Evolutionary conservation across 2,797 vertebrate genomes (phyloP), one percentile per base, ranked within the genome.

Genomic region (Moxostoma hubbsi): DNA sequence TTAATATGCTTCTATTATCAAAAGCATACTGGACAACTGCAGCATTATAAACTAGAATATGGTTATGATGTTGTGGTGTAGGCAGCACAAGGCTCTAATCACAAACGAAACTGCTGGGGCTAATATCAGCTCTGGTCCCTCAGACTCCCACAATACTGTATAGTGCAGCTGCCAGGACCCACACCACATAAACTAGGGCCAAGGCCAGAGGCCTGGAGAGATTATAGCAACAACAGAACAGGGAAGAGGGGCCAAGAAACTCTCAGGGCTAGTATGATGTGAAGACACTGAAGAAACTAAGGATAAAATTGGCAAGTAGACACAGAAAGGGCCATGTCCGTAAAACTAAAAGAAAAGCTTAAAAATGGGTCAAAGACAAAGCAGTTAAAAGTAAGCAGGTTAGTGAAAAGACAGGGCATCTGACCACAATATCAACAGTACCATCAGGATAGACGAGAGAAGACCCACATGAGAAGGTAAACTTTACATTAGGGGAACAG

Each of bases 61-160:
- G 53, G 69, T 73, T 79, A 63, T 66, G 69, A 69, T 53, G 73
- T 58, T 45, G 53, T 58, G 70, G 77, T 51, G 53, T 18, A 50
- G 61, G 61, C 77, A 65, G 51, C 45, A 64, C 45, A 81, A 65
- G 74, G 53, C 62, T 77, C 70, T 72, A 71, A 61, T 82, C 75
- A 72, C 10, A 16, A 72, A 63, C 75, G 54, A 69, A 85, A 88
- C 54, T 73, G 53, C 88, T 85, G 85, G 86, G 36, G 85, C 84
- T 85, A 70, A 87, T 81, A 82, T 73, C 82, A 81, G 73, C 70
- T 75, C 70, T 75, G 84, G 84, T 86, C 88, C 84, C 87, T 86
- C 85, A 87, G 86, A 87, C 83, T 82, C 84, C 85, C 85, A 88
- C 83, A 84, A 83, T 80, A 81, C 68, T 24, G 24, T 24, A 24